phyloP scores from a whole-genome alignment of 2,113 vertebrate species.

The Cyprinus carpio region DNA sequence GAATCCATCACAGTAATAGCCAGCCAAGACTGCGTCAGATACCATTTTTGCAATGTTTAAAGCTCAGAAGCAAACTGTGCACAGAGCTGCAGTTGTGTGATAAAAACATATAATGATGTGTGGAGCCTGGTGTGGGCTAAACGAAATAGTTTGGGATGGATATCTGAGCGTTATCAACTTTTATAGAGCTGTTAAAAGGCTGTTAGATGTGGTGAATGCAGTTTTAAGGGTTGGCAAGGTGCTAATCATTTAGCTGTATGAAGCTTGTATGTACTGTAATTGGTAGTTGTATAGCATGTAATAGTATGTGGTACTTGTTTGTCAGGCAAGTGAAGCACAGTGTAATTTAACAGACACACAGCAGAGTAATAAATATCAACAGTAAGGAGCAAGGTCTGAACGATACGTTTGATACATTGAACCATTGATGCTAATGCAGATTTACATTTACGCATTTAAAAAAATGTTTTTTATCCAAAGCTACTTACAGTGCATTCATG shows the following conservation, averaged over 20 bases:
- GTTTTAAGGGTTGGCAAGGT: background rate
- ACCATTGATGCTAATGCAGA: background rate
- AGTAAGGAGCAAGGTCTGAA: background rate
- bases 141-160: background rate
- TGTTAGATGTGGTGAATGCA: background rate
- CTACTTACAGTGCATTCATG: too few species aligned
- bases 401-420: background rate
- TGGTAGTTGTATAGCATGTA: conserved; percentile 9
- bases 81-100: conserved; percentile 19
- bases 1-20: conserved; percentile 43
- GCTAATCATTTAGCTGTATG: background rate
- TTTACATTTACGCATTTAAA: too few species aligned
- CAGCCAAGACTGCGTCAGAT: conserved; percentile 25
- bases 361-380: background rate
- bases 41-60: conserved; percentile 39
- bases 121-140: background rate
- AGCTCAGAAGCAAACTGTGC: conserved; percentile 28
- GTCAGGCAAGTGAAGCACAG: background rate
- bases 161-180: background rate
- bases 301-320: conserved; percentile 2
- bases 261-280: conserved; percentile 1
- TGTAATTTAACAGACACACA: conserved; percentile 17
- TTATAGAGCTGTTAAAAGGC: background rate
- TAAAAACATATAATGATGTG: conserved; percentile 27
- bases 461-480: too few species aligned